Evolutionary conservation across 1,140 invertebrate genomes (phyloP), one percentile per base, ranked within the genome.

Genomic region (Phortica variegata): DNA sequence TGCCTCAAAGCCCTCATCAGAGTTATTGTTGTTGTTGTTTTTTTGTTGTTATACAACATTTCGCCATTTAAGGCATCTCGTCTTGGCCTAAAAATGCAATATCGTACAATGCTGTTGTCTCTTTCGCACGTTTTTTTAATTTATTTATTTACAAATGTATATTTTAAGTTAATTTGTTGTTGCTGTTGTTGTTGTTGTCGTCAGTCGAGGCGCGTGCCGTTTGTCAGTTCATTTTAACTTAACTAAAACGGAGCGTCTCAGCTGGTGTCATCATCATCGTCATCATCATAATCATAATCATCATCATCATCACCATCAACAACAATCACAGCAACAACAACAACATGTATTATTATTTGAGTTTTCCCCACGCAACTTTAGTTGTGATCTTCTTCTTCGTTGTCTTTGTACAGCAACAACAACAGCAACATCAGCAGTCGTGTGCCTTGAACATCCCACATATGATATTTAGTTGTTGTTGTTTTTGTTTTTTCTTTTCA

Each of bases 231-330:
- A 62, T 46, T 63, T 68, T 62, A 56, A 59, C 61, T 63, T 68
- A 66, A 68, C 63, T 68, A 66, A 66, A n/a, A n/a, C n/a, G n/a
- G n/a, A n/a, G n/a, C 63, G 63, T 63, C 63, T 66, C 63, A 68
- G 63, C 33, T n/a, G 7, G 33, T 63, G 60, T 68, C 63, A 68
- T 68, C 62, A 68, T 54, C 51, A 58, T 29, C 48, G 49, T 52
- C 58, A 57, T 40, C 39, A 43, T 19, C 47, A 41, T 26, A 50
- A 42, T 26, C 43, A 52, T 10, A 17, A 32, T 9, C 43, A 44
- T 19, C 36, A 50, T 9, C 47, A 50, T 12, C 37, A 49, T 18
- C 47, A 33, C 6, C 48, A 44, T 1, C 34, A 45, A 17, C 23
- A 32, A 9, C 48, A 38, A 31, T 39, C 40, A 13, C 20, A 21